phyloP scores from a whole-genome alignment of 2,888 invertebrate species.

The Chrysina gloriosa region DNA sequence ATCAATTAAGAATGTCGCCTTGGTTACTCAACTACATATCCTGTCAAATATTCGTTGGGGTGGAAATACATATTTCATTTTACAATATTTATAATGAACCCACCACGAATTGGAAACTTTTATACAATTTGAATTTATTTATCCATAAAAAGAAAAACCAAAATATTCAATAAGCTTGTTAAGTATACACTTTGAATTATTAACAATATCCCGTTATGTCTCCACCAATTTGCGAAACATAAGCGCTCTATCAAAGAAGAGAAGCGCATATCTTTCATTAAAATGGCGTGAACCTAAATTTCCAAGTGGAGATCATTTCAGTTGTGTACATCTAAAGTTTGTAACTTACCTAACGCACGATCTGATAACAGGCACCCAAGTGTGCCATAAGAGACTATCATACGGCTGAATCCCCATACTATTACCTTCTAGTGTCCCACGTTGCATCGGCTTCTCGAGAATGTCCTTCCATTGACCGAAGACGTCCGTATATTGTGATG shows the following conservation, averaged over 20 bases:
- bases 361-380: conserved; percentile 87
- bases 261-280: not conserved
- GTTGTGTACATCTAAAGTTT: conserved; percentile 39
- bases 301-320: conserved; percentile 33
- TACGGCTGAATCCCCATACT: conserved; percentile 74
- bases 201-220: too few species aligned
- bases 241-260: not conserved
- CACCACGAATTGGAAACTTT: too few species aligned
- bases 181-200: too few species aligned
- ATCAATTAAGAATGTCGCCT: too few species aligned
- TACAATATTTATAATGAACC: too few species aligned
- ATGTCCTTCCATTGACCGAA: conserved; percentile 80
- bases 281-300: conserved; percentile 20
- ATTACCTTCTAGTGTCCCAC: conserved; percentile 65
- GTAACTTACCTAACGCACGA: conserved; percentile 76
- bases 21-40: too few species aligned
- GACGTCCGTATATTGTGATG: conserved; percentile 73
- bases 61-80: too few species aligned
- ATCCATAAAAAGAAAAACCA: too few species aligned
- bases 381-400: conserved; percentile 88
- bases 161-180: too few species aligned
- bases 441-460: conserved; percentile 62
- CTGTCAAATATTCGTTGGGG: too few species aligned
- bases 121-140: too few species aligned
- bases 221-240: not conserved